A percentile compares a stretch with the other conserved stretches of the same genome.
Evolutionary conservation across 2,888 invertebrate species (phyloP).

Genomic region (Rhimphoctona megacephalus): DNA sequence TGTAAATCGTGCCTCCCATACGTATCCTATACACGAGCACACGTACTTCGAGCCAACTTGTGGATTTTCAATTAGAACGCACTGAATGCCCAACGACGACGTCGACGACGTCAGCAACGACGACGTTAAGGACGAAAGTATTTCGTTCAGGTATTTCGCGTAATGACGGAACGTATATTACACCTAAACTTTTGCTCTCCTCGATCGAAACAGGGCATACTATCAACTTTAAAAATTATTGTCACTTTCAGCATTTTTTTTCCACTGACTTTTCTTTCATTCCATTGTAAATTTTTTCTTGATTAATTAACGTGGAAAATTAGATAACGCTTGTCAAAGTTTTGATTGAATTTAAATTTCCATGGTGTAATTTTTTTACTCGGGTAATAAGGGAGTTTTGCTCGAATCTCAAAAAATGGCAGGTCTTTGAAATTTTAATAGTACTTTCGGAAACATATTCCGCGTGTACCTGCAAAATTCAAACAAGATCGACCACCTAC

Average conservation of each 20-base stretch:
- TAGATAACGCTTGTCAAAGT: not conserved
- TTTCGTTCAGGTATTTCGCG: slow-evolving; percentile 55
- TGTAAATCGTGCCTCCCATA: slow-evolving; percentile 5
- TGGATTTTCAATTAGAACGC: slow-evolving; percentile 66
- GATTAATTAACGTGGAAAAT: not conserved
- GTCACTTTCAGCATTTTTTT: not conserved
- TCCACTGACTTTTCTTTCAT: not conserved
- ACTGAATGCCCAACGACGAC: slow-evolving; percentile 58
- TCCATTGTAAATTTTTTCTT: not conserved
- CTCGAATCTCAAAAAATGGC: too few relatives aligned
- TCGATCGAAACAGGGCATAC: slow-evolving; percentile 15
- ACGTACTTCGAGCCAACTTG: slow-evolving; percentile 57
- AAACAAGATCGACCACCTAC: too few relatives aligned
- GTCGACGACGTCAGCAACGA: slow-evolving; percentile 43
- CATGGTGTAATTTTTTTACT: not conserved
- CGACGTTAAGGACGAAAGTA: slow-evolving; percentile 49
- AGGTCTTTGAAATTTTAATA: too few relatives aligned
- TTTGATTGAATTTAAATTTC: not conserved
- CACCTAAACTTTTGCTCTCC: not conserved
- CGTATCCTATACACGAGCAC: slow-evolving; percentile 28
- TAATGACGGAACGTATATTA: slow-evolving; percentile 35
- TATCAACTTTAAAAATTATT: not conserved
- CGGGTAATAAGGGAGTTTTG: too few relatives aligned
- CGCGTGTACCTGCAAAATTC: too few relatives aligned
- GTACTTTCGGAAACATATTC: too few relatives aligned